Base-by-base conservation (phyloP, 2,888 invertebrate species). In the Scaptomyza tumidula region DNA sequence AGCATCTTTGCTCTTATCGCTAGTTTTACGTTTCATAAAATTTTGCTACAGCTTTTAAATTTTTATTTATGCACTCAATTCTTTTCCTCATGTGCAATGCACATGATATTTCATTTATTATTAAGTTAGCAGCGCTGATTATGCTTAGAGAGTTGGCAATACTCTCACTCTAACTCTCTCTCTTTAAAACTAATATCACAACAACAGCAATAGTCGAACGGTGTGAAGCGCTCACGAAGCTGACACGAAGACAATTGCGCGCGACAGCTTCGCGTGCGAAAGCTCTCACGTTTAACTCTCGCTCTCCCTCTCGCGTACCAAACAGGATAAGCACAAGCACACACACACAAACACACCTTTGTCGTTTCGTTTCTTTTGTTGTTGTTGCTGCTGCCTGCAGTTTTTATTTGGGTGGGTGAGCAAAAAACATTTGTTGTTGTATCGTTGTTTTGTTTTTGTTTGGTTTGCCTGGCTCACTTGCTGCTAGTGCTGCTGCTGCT, bases 1-100 rank as follows among this genome's bases (percentile, higher is more conserved):
- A 61, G 46, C 64, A 62, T 63, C 45, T 46, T 56, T 66, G 45
- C 45, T 68, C 83, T 86, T 89, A 86, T 90, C 90, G 86, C 85
- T 76, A 84, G 89, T 88, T 89, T 90, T 88, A 90, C 90, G 89
- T 90, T 89, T 90, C 90, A 90, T 90, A 90, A 90, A 90, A 90
- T 89, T 89, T 86, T 66, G 85, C 85, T 62, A 16, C 37, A 55
- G 62, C 85, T 68, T 68, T 57, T 73, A 66, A 70, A 68, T 64
- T 62, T 49, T 52, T 66, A 81, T 81, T 65, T 68, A 66, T 85
- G 77, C 65, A 65, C 68, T 72, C 69, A 41, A 65, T 53, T 41
- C 29, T 10, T 41, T 39, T 24, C 14, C 19, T 59, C 70, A 56
- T 41, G 33, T 53, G 46, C 11, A 11, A 24, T n/a, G 11, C 11